A percentile compares a stretch with the other conserved stretches of the same genome.
Evolutionary conservation across 2,113 vertebrate genomes (phyloP).

Genomic region (Odontesthes bonariensis): DNA sequence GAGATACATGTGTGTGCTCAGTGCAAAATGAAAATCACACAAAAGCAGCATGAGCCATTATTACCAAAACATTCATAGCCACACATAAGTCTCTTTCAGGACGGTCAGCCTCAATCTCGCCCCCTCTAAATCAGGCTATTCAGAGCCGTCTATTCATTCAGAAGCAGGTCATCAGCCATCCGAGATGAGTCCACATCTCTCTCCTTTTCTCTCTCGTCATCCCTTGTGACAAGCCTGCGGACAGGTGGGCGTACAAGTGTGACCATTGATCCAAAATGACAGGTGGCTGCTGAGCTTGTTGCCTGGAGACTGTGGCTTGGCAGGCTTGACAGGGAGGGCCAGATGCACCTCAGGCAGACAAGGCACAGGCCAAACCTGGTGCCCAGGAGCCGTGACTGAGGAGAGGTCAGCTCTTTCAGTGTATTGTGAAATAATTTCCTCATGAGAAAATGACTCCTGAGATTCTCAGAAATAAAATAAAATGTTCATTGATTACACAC

Average conservation of each 20-base stretch:
- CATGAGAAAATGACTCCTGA: conserved; percentile 26
- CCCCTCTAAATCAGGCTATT: conserved; percentile 51
- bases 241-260: conserved; percentile 76
- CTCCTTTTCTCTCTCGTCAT: conserved; percentile 2
- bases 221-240: conserved; percentile 42
- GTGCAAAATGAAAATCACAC: conserved; percentile 11
- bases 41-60: conserved; percentile 33
- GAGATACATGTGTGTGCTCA: neutral
- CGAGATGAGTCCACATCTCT: conserved; percentile 27
- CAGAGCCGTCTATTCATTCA: conserved; percentile 49
- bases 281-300: conserved; percentile 64
- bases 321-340: conserved; percentile 51
- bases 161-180: conserved; percentile 68
- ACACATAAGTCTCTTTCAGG: conserved; percentile 31
- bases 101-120: conserved; percentile 51
- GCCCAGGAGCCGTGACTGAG: conserved; percentile 37
- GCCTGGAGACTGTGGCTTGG: conserved; percentile 70
- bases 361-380: conserved; percentile 46
- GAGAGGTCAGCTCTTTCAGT: conserved; percentile 31
- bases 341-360: conserved; percentile 54
- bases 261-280: conserved; percentile 76
- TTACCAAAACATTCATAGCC: conserved; percentile 30
- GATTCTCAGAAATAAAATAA: neutral
- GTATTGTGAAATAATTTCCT: conserved; percentile 58
- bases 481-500: conserved; percentile 7